Evolutionary conservation across 2,888 invertebrate species (phyloP).

Genomic region (Gortyna flavago): DNA sequence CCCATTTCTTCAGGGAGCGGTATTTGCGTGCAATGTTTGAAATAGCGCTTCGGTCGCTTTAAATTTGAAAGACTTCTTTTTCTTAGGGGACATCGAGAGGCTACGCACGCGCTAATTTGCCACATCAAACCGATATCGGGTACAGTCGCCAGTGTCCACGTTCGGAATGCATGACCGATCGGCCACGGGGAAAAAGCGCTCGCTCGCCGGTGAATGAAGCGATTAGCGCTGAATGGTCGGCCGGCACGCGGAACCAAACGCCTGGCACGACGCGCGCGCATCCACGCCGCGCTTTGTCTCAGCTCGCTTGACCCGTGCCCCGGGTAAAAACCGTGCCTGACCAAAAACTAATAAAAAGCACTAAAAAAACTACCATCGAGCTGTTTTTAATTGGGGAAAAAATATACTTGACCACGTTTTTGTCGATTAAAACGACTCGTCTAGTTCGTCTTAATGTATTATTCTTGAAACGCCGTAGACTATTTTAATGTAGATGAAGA

Average conservation of each 20-base stretch:
- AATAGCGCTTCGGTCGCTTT: background rate
- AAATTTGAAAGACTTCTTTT: background rate
- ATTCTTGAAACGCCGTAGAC: slow-evolving; percentile 63
- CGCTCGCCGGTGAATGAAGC: slow-evolving; percentile 87
- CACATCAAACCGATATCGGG: slow-evolving; percentile 74
- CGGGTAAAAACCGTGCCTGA: slow-evolving; percentile 80
- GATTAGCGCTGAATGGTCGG: slow-evolving; percentile 88
- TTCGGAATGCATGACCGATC: slow-evolving; percentile 89
- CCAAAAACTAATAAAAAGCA: slow-evolving; percentile 78
- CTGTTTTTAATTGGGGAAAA: slow-evolving; percentile 85
- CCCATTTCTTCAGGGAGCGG: background rate
- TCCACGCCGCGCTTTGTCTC: slow-evolving; percentile 86
- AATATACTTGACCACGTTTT: slow-evolving; percentile 77
- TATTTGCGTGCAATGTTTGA: slow-evolving; percentile 1
- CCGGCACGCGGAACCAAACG: slow-evolving; percentile 88
- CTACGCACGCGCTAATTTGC: slow-evolving; percentile 74
- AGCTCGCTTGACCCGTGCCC: slow-evolving; percentile 89
- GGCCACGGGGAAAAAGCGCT: slow-evolving; percentile 84
- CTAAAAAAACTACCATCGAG: slow-evolving; percentile 78
- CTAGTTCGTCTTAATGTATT: slow-evolving; percentile 66
- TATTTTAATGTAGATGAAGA: slow-evolving; percentile 72
- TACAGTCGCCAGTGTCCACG: slow-evolving; percentile 75
- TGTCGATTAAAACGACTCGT: slow-evolving; percentile 71
- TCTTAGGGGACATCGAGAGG: slow-evolving; percentile 33
- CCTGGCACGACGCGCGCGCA: slow-evolving; percentile 81